Evolutionary conservation across 2,888 invertebrate genomes (phyloP).

Genomic region (Pammene fasciana): DNA sequence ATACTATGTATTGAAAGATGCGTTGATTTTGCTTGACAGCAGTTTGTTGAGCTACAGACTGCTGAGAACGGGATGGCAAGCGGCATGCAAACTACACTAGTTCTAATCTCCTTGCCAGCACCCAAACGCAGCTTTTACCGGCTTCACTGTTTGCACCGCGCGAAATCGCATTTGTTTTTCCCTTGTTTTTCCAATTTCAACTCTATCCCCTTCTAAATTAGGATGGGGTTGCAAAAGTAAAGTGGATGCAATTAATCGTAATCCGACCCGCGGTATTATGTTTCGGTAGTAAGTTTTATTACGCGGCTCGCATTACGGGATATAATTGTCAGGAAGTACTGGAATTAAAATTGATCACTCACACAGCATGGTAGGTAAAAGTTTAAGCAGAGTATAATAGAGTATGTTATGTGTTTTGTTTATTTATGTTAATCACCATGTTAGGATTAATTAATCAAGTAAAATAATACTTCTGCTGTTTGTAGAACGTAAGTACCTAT

Average conservation of each 20-base stretch:
- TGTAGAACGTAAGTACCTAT: too few species aligned
- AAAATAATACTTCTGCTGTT: too few species aligned
- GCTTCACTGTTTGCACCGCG: conserved; percentile 42
- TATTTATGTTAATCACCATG: too few species aligned
- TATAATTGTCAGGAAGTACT: conserved; percentile 25
- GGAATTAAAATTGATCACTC: conserved; percentile 17
- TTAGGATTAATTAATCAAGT: too few species aligned
- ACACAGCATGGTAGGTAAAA: conserved; percentile 4
- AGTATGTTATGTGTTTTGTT: too few species aligned
- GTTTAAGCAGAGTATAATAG: not conserved
- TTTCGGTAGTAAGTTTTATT: conserved; percentile 37
- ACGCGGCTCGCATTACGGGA: conserved; percentile 31
- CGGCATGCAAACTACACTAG: too few species aligned
- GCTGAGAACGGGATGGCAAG: too few species aligned
- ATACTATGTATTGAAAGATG: too few species aligned
- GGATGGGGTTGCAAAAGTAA: conserved; percentile 1
- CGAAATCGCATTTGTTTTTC: conserved; percentile 8
- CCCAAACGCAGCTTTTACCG: conserved; percentile 45
- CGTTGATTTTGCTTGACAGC: too few species aligned
- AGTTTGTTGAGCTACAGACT: too few species aligned
- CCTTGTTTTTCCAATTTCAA: conserved; percentile 1
- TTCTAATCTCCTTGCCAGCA: too few species aligned
- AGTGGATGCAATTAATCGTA: conserved; percentile 52
- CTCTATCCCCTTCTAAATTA: not conserved
- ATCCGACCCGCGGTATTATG: conserved; percentile 43